A percentile compares a stretch with the other conserved stretches of the same genome.
phyloP scores from a whole-genome alignment of 2,888 invertebrate genomes.

The Caenorhabditis plicata region DNA sequence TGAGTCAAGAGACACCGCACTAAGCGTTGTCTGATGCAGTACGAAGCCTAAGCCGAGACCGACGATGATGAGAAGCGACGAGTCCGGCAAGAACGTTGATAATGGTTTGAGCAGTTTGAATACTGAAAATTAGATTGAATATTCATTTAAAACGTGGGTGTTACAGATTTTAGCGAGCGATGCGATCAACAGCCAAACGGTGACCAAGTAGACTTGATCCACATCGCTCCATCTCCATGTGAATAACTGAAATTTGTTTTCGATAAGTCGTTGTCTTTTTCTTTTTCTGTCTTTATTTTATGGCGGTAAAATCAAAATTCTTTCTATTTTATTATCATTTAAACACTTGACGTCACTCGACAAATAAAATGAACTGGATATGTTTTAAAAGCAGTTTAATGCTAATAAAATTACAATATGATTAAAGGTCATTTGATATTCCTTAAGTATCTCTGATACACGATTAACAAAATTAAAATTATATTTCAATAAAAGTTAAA shows the following conservation, averaged over 20 bases:
- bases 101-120: conserved; percentile 40
- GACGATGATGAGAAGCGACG: conserved; percentile 90
- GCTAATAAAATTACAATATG: too few relatives aligned
- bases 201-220: conserved; percentile 36
- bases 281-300: too few relatives aligned
- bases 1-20: conserved; percentile 67
- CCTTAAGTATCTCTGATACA: too few relatives aligned
- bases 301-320: too few relatives aligned
- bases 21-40: conserved; percentile 10
- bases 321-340: too few relatives aligned
- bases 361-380: too few relatives aligned
- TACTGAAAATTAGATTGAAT: conserved; percentile 22
- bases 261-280: too few relatives aligned
- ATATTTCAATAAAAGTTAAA: too few relatives aligned
- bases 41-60: conserved; percentile 73
- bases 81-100: conserved; percentile 80
- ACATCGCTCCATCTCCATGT: conserved; percentile 44
- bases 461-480: too few relatives aligned
- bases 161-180: conserved; percentile 44
- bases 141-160: not conserved
- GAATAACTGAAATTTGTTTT: conserved; percentile 42
- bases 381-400: too few relatives aligned
- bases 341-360: too few relatives aligned
- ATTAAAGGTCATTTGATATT: too few relatives aligned
- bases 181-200: conserved; percentile 40